These are phyloP conservation scores for Neodon shergylaensis DNA, from an alignment of 2,113 vertebrate genomes.

Conservation along the genomic window DNA sequence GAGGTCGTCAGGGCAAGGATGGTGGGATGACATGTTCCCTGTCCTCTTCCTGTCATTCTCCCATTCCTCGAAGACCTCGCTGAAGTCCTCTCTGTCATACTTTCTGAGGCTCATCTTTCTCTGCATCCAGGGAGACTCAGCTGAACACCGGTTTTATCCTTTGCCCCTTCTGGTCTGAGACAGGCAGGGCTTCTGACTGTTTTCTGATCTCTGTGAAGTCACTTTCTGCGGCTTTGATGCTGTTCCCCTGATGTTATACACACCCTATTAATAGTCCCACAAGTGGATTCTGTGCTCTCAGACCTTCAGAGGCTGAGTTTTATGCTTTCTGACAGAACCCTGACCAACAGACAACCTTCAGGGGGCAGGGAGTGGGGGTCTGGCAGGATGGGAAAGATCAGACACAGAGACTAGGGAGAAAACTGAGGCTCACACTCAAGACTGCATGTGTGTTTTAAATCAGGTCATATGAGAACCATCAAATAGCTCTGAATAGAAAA, in stretches of 20 bases:
- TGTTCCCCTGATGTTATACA: not conserved
- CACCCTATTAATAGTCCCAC: not conserved
- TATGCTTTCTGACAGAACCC: not conserved
- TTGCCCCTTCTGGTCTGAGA: not conserved
- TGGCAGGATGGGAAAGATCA: not conserved
- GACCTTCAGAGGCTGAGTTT: not conserved
- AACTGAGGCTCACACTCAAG: not conserved
- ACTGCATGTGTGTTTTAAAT: not conserved
- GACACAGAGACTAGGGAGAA: not conserved
- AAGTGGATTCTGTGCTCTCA: not conserved
- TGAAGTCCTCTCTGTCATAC: not conserved
- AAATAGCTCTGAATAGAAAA: not conserved
- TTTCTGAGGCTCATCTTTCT: not conserved
- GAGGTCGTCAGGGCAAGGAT: not conserved
- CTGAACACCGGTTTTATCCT: fast-evolving
- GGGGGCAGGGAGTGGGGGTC: not conserved
- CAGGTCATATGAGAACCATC: not conserved
- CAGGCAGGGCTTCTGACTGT: not conserved
- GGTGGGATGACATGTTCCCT: not conserved
- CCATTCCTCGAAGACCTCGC: not conserved
- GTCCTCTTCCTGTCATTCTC: not conserved
- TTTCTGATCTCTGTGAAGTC: not conserved
- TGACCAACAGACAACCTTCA: not conserved
- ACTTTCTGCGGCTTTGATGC: not conserved
- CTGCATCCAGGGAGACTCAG: not conserved